Evolutionary conservation across 2,113 vertebrate species (phyloP).

Genomic region (Mus musculus): DNA sequence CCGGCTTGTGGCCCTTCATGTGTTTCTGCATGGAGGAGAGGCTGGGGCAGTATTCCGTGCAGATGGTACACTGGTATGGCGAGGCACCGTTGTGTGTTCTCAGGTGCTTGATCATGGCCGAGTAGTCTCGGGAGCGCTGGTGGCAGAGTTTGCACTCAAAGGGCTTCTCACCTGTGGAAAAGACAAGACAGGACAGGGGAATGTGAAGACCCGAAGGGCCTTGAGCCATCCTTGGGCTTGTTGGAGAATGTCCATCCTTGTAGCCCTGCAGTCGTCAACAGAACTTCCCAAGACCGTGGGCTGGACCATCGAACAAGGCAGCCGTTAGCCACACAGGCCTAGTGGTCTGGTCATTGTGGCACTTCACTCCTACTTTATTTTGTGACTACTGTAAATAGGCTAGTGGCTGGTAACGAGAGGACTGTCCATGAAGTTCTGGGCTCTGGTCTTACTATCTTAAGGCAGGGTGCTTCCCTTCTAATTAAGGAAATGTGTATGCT

Average conservation of each 20-base stretch:
- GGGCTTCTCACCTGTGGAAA: conserved; percentile 95
- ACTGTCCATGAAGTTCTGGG: background rate
- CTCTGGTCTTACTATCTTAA: background rate
- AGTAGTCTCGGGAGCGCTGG: conserved; percentile 99
- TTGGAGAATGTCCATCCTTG: background rate
- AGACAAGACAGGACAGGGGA: background rate
- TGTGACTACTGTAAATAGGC: background rate
- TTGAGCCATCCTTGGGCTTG: accelerated
- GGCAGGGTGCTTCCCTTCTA: background rate
- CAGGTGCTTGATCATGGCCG: conserved; percentile 99
- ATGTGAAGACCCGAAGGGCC: background rate
- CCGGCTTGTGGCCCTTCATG: conserved; percentile 99
- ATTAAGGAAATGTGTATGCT: background rate
- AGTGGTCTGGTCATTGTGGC: accelerated
- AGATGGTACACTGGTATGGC: conserved; percentile 99
- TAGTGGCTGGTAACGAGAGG: accelerated
- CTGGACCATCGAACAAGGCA: accelerated
- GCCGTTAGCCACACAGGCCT: accelerated
- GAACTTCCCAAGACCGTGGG: background rate
- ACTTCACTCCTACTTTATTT: background rate
- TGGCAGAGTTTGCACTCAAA: conserved; percentile 99
- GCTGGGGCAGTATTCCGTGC: conserved; percentile 99
- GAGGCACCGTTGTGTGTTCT: conserved; percentile 98
- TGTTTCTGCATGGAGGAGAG: conserved; percentile 99
- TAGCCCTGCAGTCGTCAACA: background rate